Percentiles rank a stretch among this genome's conserved stretches.
Conservation (phyloP, 2,797 vertebrate species). For the Myioborus miniatus region DNA sequence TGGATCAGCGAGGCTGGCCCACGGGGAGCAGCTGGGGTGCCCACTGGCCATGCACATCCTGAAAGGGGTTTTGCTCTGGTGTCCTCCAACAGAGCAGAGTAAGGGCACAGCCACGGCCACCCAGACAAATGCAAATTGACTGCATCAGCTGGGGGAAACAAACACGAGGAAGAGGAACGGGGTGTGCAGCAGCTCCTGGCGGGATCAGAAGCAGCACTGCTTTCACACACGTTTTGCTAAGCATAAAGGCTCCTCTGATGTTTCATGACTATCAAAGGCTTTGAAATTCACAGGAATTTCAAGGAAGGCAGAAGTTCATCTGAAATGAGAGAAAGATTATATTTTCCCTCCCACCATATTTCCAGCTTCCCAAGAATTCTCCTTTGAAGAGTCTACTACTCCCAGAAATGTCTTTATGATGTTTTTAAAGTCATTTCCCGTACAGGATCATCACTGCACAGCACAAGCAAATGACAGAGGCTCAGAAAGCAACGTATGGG, state of each 20-base stretch:
- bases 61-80: not conserved
- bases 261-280: conserved; percentile 45
- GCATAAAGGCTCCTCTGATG: conserved; percentile 56
- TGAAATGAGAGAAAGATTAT: conserved; percentile 44
- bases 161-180: not conserved
- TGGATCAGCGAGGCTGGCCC: not conserved
- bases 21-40: not conserved
- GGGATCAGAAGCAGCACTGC: not conserved
- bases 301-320: conserved; percentile 56
- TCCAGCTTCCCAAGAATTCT: conserved; percentile 52
- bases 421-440: not conserved
- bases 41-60: not conserved
- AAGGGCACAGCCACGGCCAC: not conserved
- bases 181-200: not conserved
- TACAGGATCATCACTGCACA: not conserved
- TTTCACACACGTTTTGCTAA: conserved; percentile 55
- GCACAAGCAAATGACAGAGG: not conserved
- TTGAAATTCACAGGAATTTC: conserved; percentile 56
- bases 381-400: conserved; percentile 21
- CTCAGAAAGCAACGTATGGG: not conserved
- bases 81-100: not conserved
- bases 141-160: not conserved
- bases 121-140: not conserved
- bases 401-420: conserved; percentile 19
- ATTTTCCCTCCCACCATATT: conserved; percentile 29